phyloP scores from a whole-genome alignment of 2,113 vertebrate genomes.

The Felis chaus region DNA sequence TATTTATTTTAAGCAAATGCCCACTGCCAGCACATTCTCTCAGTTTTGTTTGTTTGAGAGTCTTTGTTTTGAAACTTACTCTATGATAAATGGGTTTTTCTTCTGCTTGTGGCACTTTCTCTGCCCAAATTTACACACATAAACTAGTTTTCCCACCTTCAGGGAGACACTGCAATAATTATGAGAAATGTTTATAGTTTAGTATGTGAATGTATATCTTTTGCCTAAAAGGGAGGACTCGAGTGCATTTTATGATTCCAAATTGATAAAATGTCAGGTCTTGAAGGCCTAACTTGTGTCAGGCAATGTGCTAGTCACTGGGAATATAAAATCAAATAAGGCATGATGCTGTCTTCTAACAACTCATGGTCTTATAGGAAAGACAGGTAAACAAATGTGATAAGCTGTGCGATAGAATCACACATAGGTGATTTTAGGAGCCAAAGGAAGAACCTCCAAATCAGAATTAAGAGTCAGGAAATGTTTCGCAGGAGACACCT shows the following conservation, averaged over 20 bases:
- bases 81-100: background rate
- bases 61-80: constrained; percentile 34
- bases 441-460: background rate
- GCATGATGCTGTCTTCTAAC: background rate
- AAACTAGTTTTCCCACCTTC: constrained; percentile 1
- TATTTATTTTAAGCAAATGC: constrained; percentile 39
- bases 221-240: background rate
- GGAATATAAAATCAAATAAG: background rate
- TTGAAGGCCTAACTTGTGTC: background rate
- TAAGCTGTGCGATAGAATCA: background rate
- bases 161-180: background rate
- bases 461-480: constrained; percentile 11
- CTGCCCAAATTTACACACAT: background rate
- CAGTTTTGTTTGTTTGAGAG: background rate
- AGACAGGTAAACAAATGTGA: background rate
- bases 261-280: background rate
- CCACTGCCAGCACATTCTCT: constrained; percentile 22
- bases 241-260: background rate
- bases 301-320: background rate
- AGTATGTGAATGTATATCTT: constrained; percentile 4
- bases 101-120: constrained; percentile 1
- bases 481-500: background rate
- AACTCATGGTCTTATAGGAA: background rate
- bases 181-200: constrained; percentile 7
- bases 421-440: background rate